Base-by-base conservation (phyloP, 2,113 vertebrate species). In the Tragelaphus strepsiceros region DNA sequence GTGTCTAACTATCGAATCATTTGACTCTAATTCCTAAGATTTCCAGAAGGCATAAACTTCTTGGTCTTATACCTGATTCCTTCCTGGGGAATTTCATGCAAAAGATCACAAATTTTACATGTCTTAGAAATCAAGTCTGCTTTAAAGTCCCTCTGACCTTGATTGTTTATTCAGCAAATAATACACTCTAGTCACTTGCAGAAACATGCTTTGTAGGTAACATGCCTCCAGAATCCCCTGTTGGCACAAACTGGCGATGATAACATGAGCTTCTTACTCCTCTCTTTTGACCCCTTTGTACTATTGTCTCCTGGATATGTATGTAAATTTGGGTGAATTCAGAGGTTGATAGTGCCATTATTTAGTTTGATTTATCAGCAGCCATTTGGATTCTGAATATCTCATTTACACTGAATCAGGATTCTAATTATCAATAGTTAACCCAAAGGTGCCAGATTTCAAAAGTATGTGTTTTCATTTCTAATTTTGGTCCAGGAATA, bases 401-500 rank as follows among this genome's bases (percentile, higher is more conserved):
- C 39, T 95, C 26, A 90, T 80, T 96, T 88, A 21, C 5, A 19
- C 83, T n/a, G 26, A 87, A 30, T 62, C 51, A 64, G 32, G 51
- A 22, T 58, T 92, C 53, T 90, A 91, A 88, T 58, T 89, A 26
- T 43, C 3, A 26, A 26, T 26, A 85, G 61, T 95, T 88, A 78
- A 83, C 2, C 26, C 67, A 19, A 51, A 22, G 43, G 2, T 49
- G 83, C 64, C 12, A 74, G n/a, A 90, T 91, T 89, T n/a, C 30
- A 93, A 53, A 96, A 58, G 9, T 58, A 32, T 84, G 56, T 78
- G 16, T 74, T 93, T 84, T 88, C n/a, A 82, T 56, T 95, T 14
- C 30, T 77, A 64, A 71, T 91, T 97, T 96, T 78, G 21, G 56
- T 49, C 51, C 67, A 88, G 35, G 96, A 84, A 90, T 92, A 88